Conservation (phyloP, 2,113 vertebrate genomes). For the Gnathonemus echidnorhynchus region DNA sequence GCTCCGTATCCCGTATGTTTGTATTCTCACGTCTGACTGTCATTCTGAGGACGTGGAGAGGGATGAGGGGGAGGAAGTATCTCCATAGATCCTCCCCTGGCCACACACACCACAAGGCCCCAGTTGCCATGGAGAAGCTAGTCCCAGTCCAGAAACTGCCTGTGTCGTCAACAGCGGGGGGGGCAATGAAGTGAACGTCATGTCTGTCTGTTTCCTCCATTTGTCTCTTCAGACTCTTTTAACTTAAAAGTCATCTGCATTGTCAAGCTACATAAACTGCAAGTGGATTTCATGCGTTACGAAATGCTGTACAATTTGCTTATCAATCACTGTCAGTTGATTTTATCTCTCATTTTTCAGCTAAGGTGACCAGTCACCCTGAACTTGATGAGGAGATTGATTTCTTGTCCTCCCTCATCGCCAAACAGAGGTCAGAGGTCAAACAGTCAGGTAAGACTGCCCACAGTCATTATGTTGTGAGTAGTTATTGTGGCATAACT, state of each 20-base stretch:
- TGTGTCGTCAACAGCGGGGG: background rate
- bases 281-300: background rate
- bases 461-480: background rate
- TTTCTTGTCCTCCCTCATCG: slow-evolving; percentile 69
- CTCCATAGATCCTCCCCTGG: background rate
- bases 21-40: background rate
- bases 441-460: slow-evolving; percentile 48
- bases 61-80: background rate
- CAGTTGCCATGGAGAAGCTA: background rate
- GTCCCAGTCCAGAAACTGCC: background rate
- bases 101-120: background rate
- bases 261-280: background rate
- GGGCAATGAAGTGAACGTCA: too few species aligned
- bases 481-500: background rate
- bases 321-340: background rate
- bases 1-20: background rate
- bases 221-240: background rate
- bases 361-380: slow-evolving; percentile 40
- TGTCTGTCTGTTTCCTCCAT: background rate
- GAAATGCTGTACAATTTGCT: background rate
- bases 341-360: slow-evolving; percentile 31
- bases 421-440: slow-evolving; percentile 45
- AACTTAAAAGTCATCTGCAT: background rate
- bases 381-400: slow-evolving; percentile 80
- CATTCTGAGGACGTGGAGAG: background rate